Evolutionary conservation across 2,888 invertebrate species (phyloP).

Genomic region (Camptogramma bilineatum): DNA sequence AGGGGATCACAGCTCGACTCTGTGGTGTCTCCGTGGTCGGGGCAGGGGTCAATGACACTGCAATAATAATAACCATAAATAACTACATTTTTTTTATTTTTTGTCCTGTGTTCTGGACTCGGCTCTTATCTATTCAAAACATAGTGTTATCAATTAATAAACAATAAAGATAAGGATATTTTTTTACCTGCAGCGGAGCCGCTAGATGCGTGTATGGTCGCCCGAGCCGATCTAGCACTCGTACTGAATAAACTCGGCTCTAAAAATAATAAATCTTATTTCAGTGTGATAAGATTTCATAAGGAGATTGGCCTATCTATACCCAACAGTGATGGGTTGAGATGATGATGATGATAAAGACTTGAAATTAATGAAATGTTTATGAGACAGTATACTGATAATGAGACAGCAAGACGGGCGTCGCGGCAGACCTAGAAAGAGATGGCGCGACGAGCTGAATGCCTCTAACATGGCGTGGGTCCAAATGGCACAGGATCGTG

Average conservation of each 20-base stretch:
- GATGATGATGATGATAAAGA: too few relatives aligned
- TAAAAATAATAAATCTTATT: constrained; percentile 8
- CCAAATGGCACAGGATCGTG: too few relatives aligned
- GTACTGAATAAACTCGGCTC: constrained; percentile 25
- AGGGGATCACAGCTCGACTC: constrained; percentile 63
- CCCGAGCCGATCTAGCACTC: constrained; percentile 19
- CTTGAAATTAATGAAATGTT: too few relatives aligned
- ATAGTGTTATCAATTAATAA: constrained; percentile 12
- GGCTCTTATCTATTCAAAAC: constrained; percentile 4
- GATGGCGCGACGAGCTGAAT: too few relatives aligned
- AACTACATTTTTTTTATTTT: too few relatives aligned
- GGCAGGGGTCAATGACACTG: constrained; percentile 25
- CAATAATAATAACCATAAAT: constrained; percentile 1
- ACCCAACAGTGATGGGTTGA: too few relatives aligned
- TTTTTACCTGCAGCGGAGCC: constrained; percentile 24
- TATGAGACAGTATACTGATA: too few relatives aligned
- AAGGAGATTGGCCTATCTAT: too few relatives aligned
- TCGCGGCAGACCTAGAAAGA: too few relatives aligned
- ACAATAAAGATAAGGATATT: constrained; percentile 8
- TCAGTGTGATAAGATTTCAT: neutral
- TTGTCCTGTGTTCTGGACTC: neutral
- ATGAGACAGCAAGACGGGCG: too few relatives aligned
- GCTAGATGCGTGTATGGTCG: constrained; percentile 19
- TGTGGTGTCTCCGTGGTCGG: constrained; percentile 26
- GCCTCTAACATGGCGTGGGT: too few relatives aligned